Base-by-base conservation (phyloP, 1,140 invertebrate species). In the Panagrolaimus sp. region DNA sequence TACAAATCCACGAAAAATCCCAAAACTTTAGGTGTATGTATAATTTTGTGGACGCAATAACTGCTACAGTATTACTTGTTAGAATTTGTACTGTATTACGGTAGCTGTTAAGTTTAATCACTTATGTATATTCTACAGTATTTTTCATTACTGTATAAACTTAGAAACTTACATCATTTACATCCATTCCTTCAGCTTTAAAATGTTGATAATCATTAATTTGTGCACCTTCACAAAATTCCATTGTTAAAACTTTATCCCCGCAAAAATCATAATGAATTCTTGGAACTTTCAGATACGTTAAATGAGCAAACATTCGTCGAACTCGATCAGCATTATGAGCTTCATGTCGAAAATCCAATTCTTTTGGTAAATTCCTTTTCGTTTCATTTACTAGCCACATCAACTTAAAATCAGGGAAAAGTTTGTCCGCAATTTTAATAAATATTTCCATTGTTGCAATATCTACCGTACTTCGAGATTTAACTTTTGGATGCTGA, bases 391-490 rank as follows among this genome's bases (percentile, higher is more conserved):
- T 84, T 21, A 77, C 92, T 9, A 98, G 86, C 96, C 96, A 99
- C 78, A 93, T 88, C 79, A 98, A 92, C 85, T 92, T 90, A 80
- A 98, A 98, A 72, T 96, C 92, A 7, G 95, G 94, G 84, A 98
- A 98, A 3, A 93, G 84, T 85, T 88, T 89, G 0, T 89, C 89
- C 69, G 96, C 90, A 6, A 91, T 85, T 75, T 89, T 89, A 0
- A 95, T 90, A n/a, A 96, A 86, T 78, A 91, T 87, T 82, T 96
- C 91, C 93, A 98, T 98, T 43, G 93, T 95, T 85, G 90, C 90
- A 80, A 98, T 90, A 79, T 98, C 94, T 14, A 94, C 89, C 72
- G 87, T 87, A 14, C 91, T 91, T 83, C 95, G 93, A 26, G 89
- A 88, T 84, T 89, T 89, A 0, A 98, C 94, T 81, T 88, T 89